A percentile compares a stretch with the other conserved stretches of the same genome.
These are phyloP conservation scores for Eupithecia tripunctaria DNA, from an alignment of 2,888 invertebrate genomes.

Conservation along the genomic window DNA sequence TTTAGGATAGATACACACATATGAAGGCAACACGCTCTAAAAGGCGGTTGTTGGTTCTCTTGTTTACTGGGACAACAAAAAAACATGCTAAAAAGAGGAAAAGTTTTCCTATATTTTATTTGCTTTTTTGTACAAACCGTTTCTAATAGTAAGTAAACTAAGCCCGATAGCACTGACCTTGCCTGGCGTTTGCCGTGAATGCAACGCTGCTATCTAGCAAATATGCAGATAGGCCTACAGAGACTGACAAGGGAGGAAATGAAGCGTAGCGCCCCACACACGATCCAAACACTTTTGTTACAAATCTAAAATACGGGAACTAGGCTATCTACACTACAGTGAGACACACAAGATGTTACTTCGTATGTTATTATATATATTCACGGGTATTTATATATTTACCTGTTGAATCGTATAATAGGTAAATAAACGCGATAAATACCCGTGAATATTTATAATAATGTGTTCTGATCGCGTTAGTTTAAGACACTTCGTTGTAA, in stretches of 20 bases:
- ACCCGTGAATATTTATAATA: too few relatives aligned
- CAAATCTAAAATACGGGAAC: background rate
- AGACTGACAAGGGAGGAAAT: slow-evolving; percentile 12
- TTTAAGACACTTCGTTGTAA: too few relatives aligned
- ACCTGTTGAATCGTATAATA: too few relatives aligned
- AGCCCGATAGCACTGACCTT: background rate
- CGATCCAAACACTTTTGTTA: background rate
- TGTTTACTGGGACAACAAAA: too few relatives aligned
- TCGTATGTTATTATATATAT: background rate
- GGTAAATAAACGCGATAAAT: too few relatives aligned
- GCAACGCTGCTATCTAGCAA: background rate
- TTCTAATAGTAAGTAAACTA: too few relatives aligned
- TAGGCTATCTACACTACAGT: background rate
- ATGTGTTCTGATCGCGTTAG: too few relatives aligned
- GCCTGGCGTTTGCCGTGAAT: background rate
- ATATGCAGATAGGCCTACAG: slow-evolving; percentile 6
- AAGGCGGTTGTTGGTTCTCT: too few relatives aligned
- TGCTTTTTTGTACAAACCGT: background rate
- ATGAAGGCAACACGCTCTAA: too few relatives aligned
- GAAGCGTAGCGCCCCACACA: background rate
- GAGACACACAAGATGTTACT: background rate
- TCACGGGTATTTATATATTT: too few relatives aligned
- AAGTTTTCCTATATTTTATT: background rate
- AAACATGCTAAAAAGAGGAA: too few relatives aligned
- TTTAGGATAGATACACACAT: too few relatives aligned